Conservation (phyloP, 2,797 vertebrate genomes). For the Muscicapa striata region DNA sequence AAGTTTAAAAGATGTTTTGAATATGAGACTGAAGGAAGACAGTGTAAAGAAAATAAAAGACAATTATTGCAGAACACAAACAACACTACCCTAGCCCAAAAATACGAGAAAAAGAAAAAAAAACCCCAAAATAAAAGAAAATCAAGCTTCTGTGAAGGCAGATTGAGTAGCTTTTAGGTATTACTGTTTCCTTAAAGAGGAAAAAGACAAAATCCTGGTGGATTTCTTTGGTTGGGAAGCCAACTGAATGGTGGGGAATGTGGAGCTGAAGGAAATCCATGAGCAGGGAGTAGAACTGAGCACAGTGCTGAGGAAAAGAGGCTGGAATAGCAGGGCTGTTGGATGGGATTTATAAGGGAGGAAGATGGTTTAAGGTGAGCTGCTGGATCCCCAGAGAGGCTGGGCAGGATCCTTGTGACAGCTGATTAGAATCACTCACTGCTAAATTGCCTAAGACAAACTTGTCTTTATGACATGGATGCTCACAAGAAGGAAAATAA, state of each 20-base stretch:
- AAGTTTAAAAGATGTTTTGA: not conserved
- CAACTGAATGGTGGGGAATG: not conserved
- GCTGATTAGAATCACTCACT: not conserved
- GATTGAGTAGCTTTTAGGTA: not conserved
- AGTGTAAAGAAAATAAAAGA: too few relatives aligned
- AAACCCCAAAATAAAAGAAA: too few relatives aligned
- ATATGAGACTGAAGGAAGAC: not conserved
- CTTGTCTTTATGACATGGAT: not conserved
- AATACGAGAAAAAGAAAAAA: fast-evolving
- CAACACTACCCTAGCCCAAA: not conserved
- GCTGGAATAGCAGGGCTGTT: not conserved
- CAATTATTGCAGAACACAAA: not conserved
- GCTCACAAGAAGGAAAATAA: not conserved
- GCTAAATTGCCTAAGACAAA: not conserved
- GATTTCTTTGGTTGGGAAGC: not conserved
- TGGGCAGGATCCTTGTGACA: not conserved
- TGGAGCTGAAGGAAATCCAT: not conserved
- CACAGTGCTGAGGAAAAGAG: not conserved
- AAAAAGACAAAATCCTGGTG: not conserved
- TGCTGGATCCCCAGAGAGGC: not conserved
- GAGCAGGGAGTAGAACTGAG: not conserved
- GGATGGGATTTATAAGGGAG: not conserved
- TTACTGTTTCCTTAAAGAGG: not conserved
- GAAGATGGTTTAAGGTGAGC: not conserved
- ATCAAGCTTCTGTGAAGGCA: not conserved